A percentile compares a stretch with the other conserved stretches of the same genome.
phyloP scores from a whole-genome alignment of 2,888 invertebrate genomes.

The Penaeus monodon region DNA sequence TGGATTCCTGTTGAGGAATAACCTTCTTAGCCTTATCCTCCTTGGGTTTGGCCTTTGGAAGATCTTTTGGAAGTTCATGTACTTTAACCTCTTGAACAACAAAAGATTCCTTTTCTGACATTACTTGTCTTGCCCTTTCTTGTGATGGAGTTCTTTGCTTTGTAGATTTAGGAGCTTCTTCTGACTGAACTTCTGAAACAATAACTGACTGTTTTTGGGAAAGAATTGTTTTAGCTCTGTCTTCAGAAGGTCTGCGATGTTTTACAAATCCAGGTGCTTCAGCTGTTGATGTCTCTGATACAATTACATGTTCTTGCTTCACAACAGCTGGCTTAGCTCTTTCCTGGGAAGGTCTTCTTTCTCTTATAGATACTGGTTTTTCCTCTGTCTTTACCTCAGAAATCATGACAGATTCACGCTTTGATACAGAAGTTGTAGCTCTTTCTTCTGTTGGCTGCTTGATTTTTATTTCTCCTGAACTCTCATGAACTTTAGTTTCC shows the following conservation, averaged over 20 bases:
- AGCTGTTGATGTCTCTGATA: conserved; percentile 67
- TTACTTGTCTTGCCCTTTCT: conserved; percentile 30
- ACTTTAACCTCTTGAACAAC: conserved; percentile 62
- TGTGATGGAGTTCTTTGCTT: conserved; percentile 44
- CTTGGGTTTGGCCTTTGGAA: conserved; percentile 48
- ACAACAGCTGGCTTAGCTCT: conserved; percentile 34
- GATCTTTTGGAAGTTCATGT: conserved; percentile 49
- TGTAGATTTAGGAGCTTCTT: conserved; percentile 39
- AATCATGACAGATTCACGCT: conserved; percentile 63
- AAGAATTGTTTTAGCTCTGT: conserved; percentile 59
- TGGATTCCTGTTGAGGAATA: conserved; percentile 50
- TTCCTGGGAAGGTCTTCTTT: conserved; percentile 39
- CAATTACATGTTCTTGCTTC: conserved; percentile 50
- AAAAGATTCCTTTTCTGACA: conserved; percentile 61
- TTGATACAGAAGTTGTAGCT: conserved; percentile 56
- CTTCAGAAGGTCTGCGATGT: conserved; percentile 55
- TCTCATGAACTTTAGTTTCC: conserved; percentile 67
- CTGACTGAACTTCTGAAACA: conserved; percentile 54
- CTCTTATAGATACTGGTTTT: conserved; percentile 49
- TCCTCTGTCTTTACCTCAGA: conserved; percentile 70
- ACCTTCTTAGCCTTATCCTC: conserved; percentile 48
- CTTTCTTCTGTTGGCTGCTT: conserved; percentile 52
- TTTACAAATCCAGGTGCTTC: conserved; percentile 54
- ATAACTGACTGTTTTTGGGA: conserved; percentile 39
- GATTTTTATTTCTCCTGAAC: conserved; percentile 55